These are phyloP conservation scores for Microcebus jonahi DNA, from an alignment of 2,113 vertebrate genomes.

Conservation along the genomic window DNA sequence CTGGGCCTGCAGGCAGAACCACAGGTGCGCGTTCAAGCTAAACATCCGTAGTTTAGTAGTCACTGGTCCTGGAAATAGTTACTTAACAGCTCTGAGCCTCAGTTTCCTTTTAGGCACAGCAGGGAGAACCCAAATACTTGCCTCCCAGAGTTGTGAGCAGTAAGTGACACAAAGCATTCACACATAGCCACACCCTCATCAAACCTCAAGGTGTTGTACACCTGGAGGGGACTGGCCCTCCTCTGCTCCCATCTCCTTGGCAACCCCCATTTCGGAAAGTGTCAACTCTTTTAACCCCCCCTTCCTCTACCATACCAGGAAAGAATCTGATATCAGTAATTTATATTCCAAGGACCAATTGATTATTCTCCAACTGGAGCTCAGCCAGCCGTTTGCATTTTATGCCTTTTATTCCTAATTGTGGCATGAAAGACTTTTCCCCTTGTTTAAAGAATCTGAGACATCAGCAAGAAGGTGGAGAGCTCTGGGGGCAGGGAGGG, in stretches of 20 bases:
- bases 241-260: constrained; percentile 47
- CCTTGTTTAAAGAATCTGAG: constrained; percentile 76
- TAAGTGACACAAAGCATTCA: neutral
- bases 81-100: neutral
- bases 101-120: neutral
- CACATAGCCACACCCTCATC: neutral
- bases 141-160: neutral
- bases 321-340: constrained; percentile 76
- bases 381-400: constrained; percentile 75
- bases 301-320: constrained; percentile 16
- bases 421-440: constrained; percentile 75
- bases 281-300: constrained; percentile 51
- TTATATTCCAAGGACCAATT: constrained; percentile 77
- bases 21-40: neutral
- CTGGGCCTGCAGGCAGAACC: neutral
- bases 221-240: neutral
- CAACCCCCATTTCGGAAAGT: constrained; percentile 30
- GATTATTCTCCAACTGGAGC: constrained; percentile 74
- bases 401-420: constrained; percentile 78
- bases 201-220: neutral
- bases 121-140: neutral
- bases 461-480: constrained; percentile 69
- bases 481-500: neutral
- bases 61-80: neutral
- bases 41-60: neutral